Percentiles rank a stretch among this genome's conserved stretches.
These are phyloP conservation scores for Tauraco erythrolophus DNA, from an alignment of 2,113 vertebrate species.

Conservation along the genomic window DNA sequence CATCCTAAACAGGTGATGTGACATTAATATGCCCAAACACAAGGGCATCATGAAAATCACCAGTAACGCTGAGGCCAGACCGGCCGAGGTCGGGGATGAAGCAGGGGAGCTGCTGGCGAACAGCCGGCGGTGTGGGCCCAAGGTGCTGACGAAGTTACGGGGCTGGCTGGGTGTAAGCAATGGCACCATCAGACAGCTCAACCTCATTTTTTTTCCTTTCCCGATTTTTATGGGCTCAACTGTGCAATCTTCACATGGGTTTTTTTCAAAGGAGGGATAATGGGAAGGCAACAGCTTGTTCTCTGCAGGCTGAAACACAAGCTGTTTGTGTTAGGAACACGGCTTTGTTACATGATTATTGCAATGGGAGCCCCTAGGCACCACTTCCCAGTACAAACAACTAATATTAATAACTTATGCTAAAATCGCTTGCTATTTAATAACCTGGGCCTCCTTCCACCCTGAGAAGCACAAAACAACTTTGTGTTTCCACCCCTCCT, in stretches of 20 bases:
- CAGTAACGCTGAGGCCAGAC: not conserved
- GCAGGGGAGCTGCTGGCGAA: too few relatives aligned
- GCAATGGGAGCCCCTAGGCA: conserved; percentile 56
- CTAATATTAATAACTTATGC: conserved; percentile 55
- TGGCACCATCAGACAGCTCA: not conserved
- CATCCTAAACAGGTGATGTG: not conserved
- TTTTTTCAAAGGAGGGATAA: not conserved
- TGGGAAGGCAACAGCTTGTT: conserved; percentile 24
- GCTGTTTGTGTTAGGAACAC: conserved; percentile 31
- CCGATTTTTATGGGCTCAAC: not conserved
- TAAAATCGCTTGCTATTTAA: conserved; percentile 45
- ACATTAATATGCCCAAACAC: not conserved
- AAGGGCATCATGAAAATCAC: too few relatives aligned
- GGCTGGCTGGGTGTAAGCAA: not conserved
- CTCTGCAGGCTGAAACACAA: conserved; percentile 48
- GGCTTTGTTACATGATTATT: conserved; percentile 57
- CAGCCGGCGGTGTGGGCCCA: not conserved
- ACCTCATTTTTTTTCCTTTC: not conserved
- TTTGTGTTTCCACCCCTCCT: not conserved
- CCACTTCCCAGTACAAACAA: conserved; percentile 55
- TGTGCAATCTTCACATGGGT: conserved; percentile 11
- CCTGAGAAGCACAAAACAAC: not conserved
- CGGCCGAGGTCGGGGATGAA: fast-evolving
- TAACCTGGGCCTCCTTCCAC: conserved; percentile 44
- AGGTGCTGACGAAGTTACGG: not conserved